Conservation (phyloP, 2,888 invertebrate species). For the Rhingia campestris region DNA sequence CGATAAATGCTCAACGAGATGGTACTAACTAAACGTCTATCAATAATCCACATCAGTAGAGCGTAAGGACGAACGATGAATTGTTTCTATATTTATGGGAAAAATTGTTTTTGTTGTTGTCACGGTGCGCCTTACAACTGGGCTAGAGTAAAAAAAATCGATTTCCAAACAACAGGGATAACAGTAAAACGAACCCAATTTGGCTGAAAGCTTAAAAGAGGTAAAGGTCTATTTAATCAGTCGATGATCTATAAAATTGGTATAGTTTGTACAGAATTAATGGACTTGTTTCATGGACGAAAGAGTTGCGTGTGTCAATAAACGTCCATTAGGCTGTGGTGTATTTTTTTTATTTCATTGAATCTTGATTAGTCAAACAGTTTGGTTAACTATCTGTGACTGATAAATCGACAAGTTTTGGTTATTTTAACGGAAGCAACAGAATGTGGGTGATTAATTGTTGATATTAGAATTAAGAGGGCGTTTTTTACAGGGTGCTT, state of each 20-base stretch:
- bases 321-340: slow-evolving; percentile 46
- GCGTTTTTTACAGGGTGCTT: too few relatives aligned
- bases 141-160: slow-evolving; percentile 47
- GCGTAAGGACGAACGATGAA: slow-evolving; percentile 62
- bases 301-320: slow-evolving; percentile 47
- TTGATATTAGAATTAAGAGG: too few relatives aligned
- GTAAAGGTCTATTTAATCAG: slow-evolving; percentile 44
- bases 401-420: slow-evolving; percentile 6
- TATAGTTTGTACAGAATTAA: slow-evolving; percentile 60
- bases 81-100: slow-evolving; percentile 60
- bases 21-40: slow-evolving; percentile 66
- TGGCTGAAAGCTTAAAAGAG: slow-evolving; percentile 35
- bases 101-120: slow-evolving; percentile 28
- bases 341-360: slow-evolving; percentile 17
- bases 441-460: too few relatives aligned
- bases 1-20: slow-evolving; percentile 58
- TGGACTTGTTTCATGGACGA: slow-evolving; percentile 14
- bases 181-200: slow-evolving; percentile 7
- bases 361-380: slow-evolving; percentile 42
- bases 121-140: slow-evolving; percentile 37
- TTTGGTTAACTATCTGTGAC: slow-evolving; percentile 9
- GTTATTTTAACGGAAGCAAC: background rate
- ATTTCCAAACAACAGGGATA: slow-evolving; percentile 31
- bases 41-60: slow-evolving; percentile 70
- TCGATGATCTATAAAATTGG: slow-evolving; percentile 67